Percentiles rank a stretch among this genome's conserved stretches.
Conservation (phyloP, 2,113 vertebrate species). For the Amblyornis subalaris region DNA sequence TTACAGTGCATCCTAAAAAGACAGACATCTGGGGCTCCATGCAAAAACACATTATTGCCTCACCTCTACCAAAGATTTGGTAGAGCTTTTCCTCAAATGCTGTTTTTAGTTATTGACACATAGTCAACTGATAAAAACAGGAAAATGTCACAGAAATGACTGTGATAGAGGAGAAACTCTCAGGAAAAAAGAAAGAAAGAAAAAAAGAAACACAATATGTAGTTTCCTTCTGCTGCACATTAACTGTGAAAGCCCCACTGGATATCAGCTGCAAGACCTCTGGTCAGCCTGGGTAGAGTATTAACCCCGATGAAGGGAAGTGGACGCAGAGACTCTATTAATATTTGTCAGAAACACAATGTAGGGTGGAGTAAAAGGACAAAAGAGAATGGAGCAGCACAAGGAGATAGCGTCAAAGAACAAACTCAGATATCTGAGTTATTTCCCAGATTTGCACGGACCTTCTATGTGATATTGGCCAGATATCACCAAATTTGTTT, state of each 20-base stretch:
- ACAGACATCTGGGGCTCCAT: not conserved
- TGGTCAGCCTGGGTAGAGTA: not conserved
- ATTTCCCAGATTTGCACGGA: not conserved
- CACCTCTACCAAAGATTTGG: not conserved
- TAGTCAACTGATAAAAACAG: not conserved
- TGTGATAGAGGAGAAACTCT: not conserved
- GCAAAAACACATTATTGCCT: not conserved
- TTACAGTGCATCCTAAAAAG: constrained; percentile 33
- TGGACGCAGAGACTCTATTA: not conserved
- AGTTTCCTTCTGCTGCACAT: not conserved
- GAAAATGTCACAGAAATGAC: not conserved
- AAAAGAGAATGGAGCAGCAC: not conserved
- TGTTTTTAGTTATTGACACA: constrained; percentile 12
- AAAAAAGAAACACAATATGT: not conserved
- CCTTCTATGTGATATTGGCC: not conserved
- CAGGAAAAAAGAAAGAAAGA: not conserved
- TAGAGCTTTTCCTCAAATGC: not conserved
- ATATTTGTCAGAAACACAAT: not conserved
- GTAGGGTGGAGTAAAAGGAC: not conserved
- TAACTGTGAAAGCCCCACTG: not conserved
- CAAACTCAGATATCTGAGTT: not conserved
- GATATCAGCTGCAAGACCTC: not conserved
- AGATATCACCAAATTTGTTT: not conserved
- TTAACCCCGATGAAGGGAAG: not conserved
- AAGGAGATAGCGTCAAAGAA: not conserved